Conservation (phyloP, 2,888 invertebrate species). For the Limnephilus auricula region DNA sequence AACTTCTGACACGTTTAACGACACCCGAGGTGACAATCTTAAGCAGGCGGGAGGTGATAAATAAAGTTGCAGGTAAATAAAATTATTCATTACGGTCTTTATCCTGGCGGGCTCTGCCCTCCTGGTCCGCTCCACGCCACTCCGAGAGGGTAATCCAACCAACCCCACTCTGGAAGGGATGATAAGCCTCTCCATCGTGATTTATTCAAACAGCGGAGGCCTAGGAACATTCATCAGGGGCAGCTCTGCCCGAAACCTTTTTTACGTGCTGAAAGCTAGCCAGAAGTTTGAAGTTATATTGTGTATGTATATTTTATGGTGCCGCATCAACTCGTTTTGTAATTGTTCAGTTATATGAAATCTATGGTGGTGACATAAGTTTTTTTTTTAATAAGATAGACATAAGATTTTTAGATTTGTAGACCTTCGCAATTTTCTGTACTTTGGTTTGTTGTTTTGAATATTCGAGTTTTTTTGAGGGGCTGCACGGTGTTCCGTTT, state of each 20-base stretch:
- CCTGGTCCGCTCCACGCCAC: constrained; percentile 21
- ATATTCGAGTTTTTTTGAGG: too few relatives aligned
- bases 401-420: too few relatives aligned
- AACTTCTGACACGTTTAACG: constrained; percentile 64
- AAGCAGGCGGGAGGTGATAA: constrained; percentile 53
- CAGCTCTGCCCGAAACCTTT: neutral
- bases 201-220: constrained; percentile 26
- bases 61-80: constrained; percentile 62
- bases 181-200: constrained; percentile 42
- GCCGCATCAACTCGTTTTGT: neutral
- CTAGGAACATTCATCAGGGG: neutral
- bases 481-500: too few relatives aligned
- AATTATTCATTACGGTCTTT: constrained; percentile 62
- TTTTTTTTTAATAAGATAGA: too few relatives aligned
- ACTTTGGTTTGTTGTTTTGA: too few relatives aligned
- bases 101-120: constrained; percentile 12
- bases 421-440: too few relatives aligned
- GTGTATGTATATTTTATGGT: neutral
- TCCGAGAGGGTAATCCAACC: constrained; percentile 21
- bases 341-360: neutral
- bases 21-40: constrained; percentile 60
- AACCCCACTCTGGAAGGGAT: constrained; percentile 25
- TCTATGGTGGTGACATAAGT: too few relatives aligned
- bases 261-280: neutral
- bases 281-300: neutral